These are phyloP conservation scores for Himantopus leucocephalus DNA, from an alignment of 2,113 vertebrate genomes.

Conservation along the genomic window DNA sequence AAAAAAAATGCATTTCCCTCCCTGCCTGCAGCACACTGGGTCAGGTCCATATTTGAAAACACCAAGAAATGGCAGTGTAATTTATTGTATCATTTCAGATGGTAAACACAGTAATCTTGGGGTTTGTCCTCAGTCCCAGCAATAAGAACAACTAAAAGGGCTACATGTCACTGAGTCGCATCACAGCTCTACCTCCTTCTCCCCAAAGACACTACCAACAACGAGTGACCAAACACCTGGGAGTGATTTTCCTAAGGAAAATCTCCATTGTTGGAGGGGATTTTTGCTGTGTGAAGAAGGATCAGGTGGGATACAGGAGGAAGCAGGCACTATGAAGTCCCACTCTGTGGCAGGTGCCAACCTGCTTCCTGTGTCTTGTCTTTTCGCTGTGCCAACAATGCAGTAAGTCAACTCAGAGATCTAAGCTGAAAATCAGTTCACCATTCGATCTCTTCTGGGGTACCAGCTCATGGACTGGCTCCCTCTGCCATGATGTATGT, in stretches of 20 bases:
- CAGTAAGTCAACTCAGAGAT: background rate
- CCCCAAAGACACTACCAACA: background rate
- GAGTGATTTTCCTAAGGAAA: background rate
- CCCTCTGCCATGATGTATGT: background rate
- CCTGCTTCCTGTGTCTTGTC: background rate
- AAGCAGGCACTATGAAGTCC: background rate
- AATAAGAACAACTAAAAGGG: background rate
- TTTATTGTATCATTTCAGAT: background rate
- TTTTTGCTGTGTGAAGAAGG: background rate
- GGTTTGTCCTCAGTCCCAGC: background rate
- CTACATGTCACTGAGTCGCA: accelerated
- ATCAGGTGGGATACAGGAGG: background rate
- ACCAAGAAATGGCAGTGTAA: background rate
- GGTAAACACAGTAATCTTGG: background rate
- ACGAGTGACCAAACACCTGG: background rate
- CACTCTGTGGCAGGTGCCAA: background rate
- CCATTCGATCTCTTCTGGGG: background rate
- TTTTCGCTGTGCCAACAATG: background rate
- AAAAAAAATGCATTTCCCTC: accelerated
- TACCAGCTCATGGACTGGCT: background rate
- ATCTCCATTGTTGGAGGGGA: background rate
- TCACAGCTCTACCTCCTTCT: background rate
- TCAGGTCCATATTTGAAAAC: background rate
- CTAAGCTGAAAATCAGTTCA: background rate
- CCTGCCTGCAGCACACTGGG: background rate